Evolutionary conservation across 2,113 vertebrate species (phyloP), one percentile per base, ranked within the genome.

Genomic region (Puma concolor): DNA sequence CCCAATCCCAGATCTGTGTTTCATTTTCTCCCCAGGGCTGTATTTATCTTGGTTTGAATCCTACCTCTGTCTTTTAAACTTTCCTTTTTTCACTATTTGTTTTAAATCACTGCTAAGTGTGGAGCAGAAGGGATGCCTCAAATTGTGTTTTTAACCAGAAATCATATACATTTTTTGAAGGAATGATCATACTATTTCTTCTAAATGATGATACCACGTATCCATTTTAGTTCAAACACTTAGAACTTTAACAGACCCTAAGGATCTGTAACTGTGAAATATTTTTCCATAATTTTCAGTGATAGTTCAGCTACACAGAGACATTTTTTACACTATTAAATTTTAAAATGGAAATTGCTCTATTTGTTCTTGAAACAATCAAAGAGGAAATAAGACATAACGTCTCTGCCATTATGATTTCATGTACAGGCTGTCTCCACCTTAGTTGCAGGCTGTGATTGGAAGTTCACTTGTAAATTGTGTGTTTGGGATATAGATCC

Each of bases 401-500:
- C 76, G 41, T 71, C 10, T 44, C 69, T 64, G 81, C 36, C 50
- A 85, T 80, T 81, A 69, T 12, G 23, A n/a, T 76, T 90, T 94
- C 41, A 64, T 36, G 23, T 50, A 96, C 66, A 95, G 38, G 50
- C 41, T 86, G 77, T 89, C 48, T 90, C 38, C 64, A 88, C 36
- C 33, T 44, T 63, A 94, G 21, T 23, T 96, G 64, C 36, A 92
- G 36, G 50, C 80, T 94, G 64, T 60, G 19, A 81, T 76, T 80
- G 33, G 76, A 92, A 97, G 50, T 84, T 97, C 63, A 64, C 36
- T 81, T 92, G 54, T 57, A 96, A 92, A 94, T 84, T 92, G 27
- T 17, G 21, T 89, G 31, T 77, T 81, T 96, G 54, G 91, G 92
- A 97, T 23, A 81, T 23, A 93, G 41, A 88, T 86, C 31, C 27